Evolutionary conservation across 2,113 vertebrate species (phyloP).

Genomic region (Emydocephalus ijimae): DNA sequence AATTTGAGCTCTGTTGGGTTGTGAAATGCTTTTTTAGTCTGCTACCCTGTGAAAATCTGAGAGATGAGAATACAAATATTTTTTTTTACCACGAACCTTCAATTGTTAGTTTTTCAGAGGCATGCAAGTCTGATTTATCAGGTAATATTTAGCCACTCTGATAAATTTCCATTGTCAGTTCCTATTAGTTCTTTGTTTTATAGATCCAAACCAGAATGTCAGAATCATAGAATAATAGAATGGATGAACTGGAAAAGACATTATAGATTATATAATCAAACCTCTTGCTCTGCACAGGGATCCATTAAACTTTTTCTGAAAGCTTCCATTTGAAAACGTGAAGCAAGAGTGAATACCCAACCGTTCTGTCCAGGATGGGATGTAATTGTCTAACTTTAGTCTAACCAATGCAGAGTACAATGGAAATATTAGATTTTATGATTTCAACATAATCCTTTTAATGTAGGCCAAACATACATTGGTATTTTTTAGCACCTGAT

Average conservation of each 20-base stretch:
- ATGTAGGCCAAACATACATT: neutral
- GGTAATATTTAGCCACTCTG: neutral
- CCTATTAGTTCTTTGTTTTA: neutral
- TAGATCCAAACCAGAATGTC: neutral
- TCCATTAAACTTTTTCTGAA: neutral
- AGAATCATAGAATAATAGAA: neutral
- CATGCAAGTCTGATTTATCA: neutral
- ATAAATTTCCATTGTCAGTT: neutral
- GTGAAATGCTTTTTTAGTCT: neutral
- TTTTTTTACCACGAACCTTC: neutral
- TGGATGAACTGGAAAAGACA: neutral
- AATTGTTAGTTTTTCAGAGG: neutral
- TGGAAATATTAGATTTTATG: neutral
- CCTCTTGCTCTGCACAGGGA: neutral
- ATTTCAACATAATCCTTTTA: neutral
- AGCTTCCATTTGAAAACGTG: neutral
- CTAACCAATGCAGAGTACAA: neutral
- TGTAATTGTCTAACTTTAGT: neutral
- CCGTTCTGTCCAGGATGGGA: neutral
- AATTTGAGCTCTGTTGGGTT: neutral
- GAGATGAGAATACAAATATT: neutral
- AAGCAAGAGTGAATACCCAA: neutral
- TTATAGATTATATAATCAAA: neutral
- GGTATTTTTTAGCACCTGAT: neutral
- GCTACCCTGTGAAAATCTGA: neutral